Evolutionary conservation across 2,888 invertebrate species (phyloP), one percentile per base, ranked within the genome.

Genomic region (Augiades crinisus): DNA sequence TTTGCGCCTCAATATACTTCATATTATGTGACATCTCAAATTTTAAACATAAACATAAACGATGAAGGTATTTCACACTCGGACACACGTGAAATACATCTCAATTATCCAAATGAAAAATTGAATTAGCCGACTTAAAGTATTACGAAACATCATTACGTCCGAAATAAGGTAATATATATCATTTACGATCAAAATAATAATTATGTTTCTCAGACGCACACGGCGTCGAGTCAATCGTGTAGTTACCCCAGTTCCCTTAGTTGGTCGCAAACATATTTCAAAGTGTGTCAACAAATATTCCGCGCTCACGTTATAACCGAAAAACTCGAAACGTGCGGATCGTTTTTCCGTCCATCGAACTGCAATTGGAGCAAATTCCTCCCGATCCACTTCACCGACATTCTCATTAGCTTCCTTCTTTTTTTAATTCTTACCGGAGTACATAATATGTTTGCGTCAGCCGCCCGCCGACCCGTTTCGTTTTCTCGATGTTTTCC

Each of bases 351-450:
- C 64, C 71, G 70, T 67, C 57, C 67, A 63, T 67, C 70, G 74
- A 57, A 72, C 75, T 63, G 59, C 69, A 83, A 76, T 63, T 75
- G 66, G 84, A 76, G 63, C 82, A 72, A 64, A 78, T 79, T 75
- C 77, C 72, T 62, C 64, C 57, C 62, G 49, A 59, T 44, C 63
- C 70, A 68, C 73, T 67, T 59, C 68, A 67, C 65, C 63, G 64
- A 63, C 65, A 71, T 61, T 56, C 66, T 73, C 75, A 68, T 72
- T 70, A 70, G 65, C 75, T 78, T 76, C 74, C 78, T 68, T 63
- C 62, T 69, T 72, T 34, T 47, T 70, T 75, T 72, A 66, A 69
- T 70, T 69, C 60, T 68, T 72, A 68, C 66, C 66, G 65, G 73
- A 72, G 64, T 70, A 59, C 70, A 72, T 65, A 75, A 74, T 68